phyloP scores from a whole-genome alignment of 2,113 vertebrate species.

The Tenebrosternarchus preto region DNA sequence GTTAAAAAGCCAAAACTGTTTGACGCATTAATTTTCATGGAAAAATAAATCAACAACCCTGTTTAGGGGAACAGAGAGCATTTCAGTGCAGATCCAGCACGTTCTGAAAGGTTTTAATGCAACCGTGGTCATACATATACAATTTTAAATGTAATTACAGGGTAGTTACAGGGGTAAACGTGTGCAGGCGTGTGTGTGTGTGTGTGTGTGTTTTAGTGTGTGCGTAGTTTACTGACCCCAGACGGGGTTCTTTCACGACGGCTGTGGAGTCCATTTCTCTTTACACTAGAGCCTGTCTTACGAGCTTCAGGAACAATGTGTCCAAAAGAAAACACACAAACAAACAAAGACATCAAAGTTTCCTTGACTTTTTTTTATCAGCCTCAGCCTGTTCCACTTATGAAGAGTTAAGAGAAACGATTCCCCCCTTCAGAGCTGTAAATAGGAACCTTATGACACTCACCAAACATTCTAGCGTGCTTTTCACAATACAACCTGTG shows the following conservation, averaged over 20 bases:
- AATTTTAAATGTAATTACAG: no score
- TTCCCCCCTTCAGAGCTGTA: no score
- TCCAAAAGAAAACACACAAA: not conserved
- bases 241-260: not conserved
- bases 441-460: conserved; percentile 29
- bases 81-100: no score
- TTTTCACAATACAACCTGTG: conserved; percentile 58
- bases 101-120: no score
- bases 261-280: not conserved
- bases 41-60: not conserved
- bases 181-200: not conserved
- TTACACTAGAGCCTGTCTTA: not conserved
- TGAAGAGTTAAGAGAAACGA: not conserved
- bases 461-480: conserved; percentile 48
- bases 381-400: not conserved
- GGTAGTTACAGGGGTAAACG: no score
- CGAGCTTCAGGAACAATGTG: not conserved
- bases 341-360: not conserved
- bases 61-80: no score
- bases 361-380: not conserved
- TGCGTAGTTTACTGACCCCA: conserved; percentile 14
- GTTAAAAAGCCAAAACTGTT: not conserved
- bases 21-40: not conserved
- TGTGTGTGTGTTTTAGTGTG: not conserved
- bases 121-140: no score